These are phyloP conservation scores for Eupelmus urozonus DNA, from an alignment of 2,888 invertebrate genomes.

Conservation along the genomic window DNA sequence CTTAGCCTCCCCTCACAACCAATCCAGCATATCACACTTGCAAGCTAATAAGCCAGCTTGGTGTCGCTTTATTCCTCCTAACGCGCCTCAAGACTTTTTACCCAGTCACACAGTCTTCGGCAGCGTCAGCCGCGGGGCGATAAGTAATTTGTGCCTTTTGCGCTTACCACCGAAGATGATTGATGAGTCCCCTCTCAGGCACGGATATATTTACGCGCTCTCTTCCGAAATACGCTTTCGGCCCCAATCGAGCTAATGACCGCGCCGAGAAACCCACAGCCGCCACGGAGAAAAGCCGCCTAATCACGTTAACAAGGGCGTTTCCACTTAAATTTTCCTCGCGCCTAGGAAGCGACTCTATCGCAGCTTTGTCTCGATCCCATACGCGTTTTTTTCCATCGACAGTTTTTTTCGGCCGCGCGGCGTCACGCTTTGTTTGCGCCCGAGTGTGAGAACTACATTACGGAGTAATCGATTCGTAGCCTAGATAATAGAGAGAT, in stretches of 20 bases:
- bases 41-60: constrained; percentile 31
- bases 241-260: constrained; percentile 55
- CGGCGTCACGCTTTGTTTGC: constrained; percentile 21
- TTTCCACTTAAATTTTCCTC: constrained; percentile 56
- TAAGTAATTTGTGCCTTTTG: constrained; percentile 68
- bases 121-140: constrained; percentile 53
- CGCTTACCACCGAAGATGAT: constrained; percentile 68
- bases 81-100: constrained; percentile 22
- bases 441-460: constrained; percentile 18
- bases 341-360: constrained; percentile 16
- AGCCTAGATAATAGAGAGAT: not conserved
- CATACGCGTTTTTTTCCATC: not conserved
- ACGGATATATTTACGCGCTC: constrained; percentile 24
- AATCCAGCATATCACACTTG: too few species aligned
- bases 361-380: not conserved
- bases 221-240: constrained; percentile 43
- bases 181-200: constrained; percentile 68
- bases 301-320: constrained; percentile 61
- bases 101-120: not conserved
- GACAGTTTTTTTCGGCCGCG: not conserved
- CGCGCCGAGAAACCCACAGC: not conserved
- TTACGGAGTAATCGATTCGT: not conserved
- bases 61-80: constrained; percentile 45
- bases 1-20: not conserved
- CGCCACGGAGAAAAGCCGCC: constrained; percentile 4